Evolutionary conservation across 1,140 invertebrate species (phyloP), one percentile per base, ranked within the genome.

Genomic region (Octopus sinensis): DNA sequence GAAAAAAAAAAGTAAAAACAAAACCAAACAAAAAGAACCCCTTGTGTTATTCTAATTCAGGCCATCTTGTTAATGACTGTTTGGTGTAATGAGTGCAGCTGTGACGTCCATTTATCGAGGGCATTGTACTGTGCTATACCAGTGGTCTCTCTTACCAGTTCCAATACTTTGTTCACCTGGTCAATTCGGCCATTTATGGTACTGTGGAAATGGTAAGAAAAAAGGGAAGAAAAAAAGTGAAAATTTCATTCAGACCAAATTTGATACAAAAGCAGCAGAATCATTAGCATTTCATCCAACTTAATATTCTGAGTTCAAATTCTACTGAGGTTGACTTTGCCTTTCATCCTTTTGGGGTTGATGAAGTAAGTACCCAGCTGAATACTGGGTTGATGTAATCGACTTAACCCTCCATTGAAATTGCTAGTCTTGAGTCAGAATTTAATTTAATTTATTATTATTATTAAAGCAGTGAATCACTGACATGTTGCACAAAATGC

Each of bases 111-210:
- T 92, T 97, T 98, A 91, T 99, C 97, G 85, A 99, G 93, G 43
- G 97, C 97, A 90, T 93, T 94, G 91, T 98, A 98, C 82, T 96
- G 93, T 7, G 96, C 95, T 13, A 80, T 95, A 86, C 95, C 96
- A 79, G 94, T 92, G 54, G 94, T 94, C 88, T 95, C 94, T 87
- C 94, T 93, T 87, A 96, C 94, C 86, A 99, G 91, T 90, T 98
- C 96, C 81, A 99, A 91, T 76, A 99, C 97, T 90, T 97, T 95
- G 91, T 98, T 97, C 68, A 98, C 94, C 82, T 98, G 97, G 92
- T 99, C 97, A 87, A 99, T 99, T 84, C 97, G 93, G 9, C 97
- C 97, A 89, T 95, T 93, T 87, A 99, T 97, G n/a, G 97, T 98
- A 91, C 95, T 97, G 83, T 53, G 82, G 85, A 53, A 73, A 51